These are phyloP conservation scores for Branchinecta lindahli DNA, from an alignment of 1,140 invertebrate species.

Conservation along the genomic window DNA sequence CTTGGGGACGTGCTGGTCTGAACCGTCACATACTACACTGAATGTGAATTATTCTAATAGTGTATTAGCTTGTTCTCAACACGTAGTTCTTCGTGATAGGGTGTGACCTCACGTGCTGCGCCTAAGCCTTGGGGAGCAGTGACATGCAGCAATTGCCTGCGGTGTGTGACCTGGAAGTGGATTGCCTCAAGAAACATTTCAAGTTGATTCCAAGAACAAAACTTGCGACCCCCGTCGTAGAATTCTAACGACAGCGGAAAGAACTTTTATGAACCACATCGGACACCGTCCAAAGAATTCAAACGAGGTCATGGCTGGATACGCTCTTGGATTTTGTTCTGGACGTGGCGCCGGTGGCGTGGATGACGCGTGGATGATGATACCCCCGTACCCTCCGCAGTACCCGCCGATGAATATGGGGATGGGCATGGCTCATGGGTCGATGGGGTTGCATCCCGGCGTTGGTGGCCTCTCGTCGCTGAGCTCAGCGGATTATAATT, in stretches of 20 bases:
- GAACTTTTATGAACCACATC: background rate
- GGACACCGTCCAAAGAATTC: background rate
- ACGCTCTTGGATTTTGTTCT: background rate
- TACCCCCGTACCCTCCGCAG: background rate
- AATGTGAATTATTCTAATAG: slow-evolving; percentile 11
- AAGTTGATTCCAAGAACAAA: too few relatives aligned
- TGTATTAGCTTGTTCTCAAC: slow-evolving; percentile 2
- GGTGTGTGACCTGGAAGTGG: slow-evolving; percentile 4
- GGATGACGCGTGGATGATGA: slow-evolving; percentile 1
- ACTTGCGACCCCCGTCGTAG: too few relatives aligned
- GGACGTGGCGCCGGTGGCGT: background rate
- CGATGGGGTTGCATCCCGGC: background rate
- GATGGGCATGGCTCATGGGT: background rate
- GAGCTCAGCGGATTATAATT: background rate
- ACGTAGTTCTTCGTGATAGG: background rate
- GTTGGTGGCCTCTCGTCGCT: background rate
- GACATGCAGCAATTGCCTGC: background rate
- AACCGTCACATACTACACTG: background rate
- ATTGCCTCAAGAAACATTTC: background rate
- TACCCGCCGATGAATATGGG: background rate
- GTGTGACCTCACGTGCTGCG: slow-evolving; percentile 1
- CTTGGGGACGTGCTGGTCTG: background rate
- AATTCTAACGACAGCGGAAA: too few relatives aligned
- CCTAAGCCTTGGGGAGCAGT: background rate
- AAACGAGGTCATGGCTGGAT: background rate